Percentiles rank a stretch among this genome's conserved stretches.
Conservation (phyloP, 2,797 vertebrate genomes). For the Sardinella longiceps region DNA sequence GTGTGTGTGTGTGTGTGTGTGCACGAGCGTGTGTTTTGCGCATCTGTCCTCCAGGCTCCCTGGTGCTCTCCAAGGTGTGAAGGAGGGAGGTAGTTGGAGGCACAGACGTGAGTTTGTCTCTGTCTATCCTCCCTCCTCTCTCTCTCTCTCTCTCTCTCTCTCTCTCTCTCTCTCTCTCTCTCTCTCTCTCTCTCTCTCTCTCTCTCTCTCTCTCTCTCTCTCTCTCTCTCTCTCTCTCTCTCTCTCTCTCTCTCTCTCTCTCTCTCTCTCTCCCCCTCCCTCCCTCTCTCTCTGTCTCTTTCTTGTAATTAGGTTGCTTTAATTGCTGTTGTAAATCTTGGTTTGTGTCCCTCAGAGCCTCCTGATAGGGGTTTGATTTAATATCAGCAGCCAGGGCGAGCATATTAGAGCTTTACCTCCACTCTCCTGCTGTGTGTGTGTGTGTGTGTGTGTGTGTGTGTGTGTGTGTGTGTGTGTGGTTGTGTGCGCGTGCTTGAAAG, state of each 20-base stretch:
- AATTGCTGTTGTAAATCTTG: slow-evolving; percentile 82
- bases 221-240: slow-evolving; percentile 35
- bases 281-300: neutral
- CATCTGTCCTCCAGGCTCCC: slow-evolving; percentile 26
- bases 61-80: slow-evolving; percentile 42
- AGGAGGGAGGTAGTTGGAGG: slow-evolving; percentile 46
- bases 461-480: slow-evolving; percentile 24
- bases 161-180: slow-evolving; percentile 65
- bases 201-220: slow-evolving; percentile 50
- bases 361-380: slow-evolving; percentile 79
- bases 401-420: slow-evolving; percentile 65
- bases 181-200: slow-evolving; percentile 50
- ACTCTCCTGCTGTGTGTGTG: slow-evolving; percentile 39
- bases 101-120: slow-evolving; percentile 31
- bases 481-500: neutral
- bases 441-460: slow-evolving; percentile 37
- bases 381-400: slow-evolving; percentile 65
- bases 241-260: slow-evolving; percentile 6
- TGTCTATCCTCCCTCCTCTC: slow-evolving; percentile 63
- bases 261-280: neutral
- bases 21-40: neutral
- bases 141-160: slow-evolving; percentile 52
- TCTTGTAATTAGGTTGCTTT: slow-evolving; percentile 71
- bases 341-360: slow-evolving; percentile 75
- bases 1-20: slow-evolving; percentile 10